phyloP scores from a whole-genome alignment of 2,888 invertebrate species.

The Caenorhabditis sp. region DNA sequence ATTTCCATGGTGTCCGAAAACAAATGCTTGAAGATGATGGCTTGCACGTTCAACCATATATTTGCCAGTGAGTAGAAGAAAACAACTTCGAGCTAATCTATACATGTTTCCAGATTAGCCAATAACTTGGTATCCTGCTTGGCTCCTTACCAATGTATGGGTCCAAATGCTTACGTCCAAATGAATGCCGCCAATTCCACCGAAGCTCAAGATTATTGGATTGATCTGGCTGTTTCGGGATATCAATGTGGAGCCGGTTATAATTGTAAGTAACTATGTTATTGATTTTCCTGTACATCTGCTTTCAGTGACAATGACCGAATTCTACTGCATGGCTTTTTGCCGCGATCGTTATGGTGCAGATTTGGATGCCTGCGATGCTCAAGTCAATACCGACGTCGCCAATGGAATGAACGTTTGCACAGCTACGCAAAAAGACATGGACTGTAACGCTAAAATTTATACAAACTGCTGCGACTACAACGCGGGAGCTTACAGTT shows the following conservation, averaged over 20 bases:
- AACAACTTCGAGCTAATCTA: too few species aligned
- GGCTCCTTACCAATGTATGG: slow-evolving; percentile 37
- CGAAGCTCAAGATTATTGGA: slow-evolving; percentile 48
- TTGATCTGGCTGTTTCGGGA: slow-evolving; percentile 47
- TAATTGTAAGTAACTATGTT: slow-evolving; percentile 41
- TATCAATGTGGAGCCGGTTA: slow-evolving; percentile 51
- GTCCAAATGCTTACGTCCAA: slow-evolving; percentile 33
- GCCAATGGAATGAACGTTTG: slow-evolving; percentile 33
- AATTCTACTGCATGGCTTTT: slow-evolving; percentile 51
- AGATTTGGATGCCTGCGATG: slow-evolving; percentile 40
- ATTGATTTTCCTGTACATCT: too few species aligned
- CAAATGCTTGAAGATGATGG: slow-evolving; percentile 37
- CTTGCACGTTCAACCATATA: slow-evolving; percentile 40
- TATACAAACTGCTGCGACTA: slow-evolving; percentile 41
- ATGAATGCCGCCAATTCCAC: slow-evolving; percentile 45
- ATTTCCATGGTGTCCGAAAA: slow-evolving; percentile 35
- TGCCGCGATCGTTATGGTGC: slow-evolving; percentile 39
- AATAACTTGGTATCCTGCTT: slow-evolving; percentile 36
- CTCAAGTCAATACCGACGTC: slow-evolving; percentile 23
- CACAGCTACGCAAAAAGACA: slow-evolving; percentile 37
- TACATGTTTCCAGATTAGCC: too few species aligned
- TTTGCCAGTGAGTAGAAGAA: too few species aligned
- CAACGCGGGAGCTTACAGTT: slow-evolving; percentile 48
- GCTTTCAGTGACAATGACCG: slow-evolving; percentile 46
- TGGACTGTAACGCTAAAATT: slow-evolving; percentile 43